Evolutionary conservation across 1,140 invertebrate species (phyloP).

Genomic region (Onthophagus taurus): DNA sequence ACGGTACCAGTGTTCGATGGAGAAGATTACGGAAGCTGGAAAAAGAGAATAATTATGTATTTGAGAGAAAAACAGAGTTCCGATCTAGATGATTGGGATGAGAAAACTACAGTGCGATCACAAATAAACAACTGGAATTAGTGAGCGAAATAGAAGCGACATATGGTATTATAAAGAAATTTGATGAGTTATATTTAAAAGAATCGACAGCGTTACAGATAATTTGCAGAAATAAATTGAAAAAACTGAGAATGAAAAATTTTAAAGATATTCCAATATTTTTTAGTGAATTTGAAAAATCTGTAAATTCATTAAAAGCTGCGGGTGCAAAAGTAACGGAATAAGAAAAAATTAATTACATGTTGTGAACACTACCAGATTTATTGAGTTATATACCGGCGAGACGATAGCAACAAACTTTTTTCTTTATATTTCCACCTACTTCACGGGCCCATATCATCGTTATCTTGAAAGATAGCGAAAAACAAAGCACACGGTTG

Average conservation of each 20-base stretch:
- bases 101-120: conserved; percentile 24
- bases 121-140: conserved; percentile 25
- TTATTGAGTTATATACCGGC: too few species aligned
- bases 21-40: too few species aligned
- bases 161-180: conserved; percentile 26
- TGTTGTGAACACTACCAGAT: conserved; percentile 31
- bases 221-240: conserved; percentile 22
- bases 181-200: conserved; percentile 26
- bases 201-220: conserved; percentile 29
- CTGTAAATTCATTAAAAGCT: conserved; percentile 25
- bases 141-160: conserved; percentile 18
- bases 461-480: too few species aligned
- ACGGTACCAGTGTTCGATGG: too few species aligned
- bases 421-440: too few species aligned
- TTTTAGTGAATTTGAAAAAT: conserved; percentile 30
- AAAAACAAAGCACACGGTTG: too few species aligned
- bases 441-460: too few species aligned
- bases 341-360: conserved; percentile 33
- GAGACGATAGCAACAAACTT: too few species aligned
- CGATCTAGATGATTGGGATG: conserved; percentile 21
- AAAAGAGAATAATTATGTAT: too few species aligned
- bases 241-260: conserved; percentile 25
- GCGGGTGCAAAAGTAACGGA: conserved; percentile 25
- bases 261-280: conserved; percentile 17
- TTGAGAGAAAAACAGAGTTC: too few species aligned